phyloP scores from a whole-genome alignment of 2,888 invertebrate species.

The Glomeris marginata region DNA sequence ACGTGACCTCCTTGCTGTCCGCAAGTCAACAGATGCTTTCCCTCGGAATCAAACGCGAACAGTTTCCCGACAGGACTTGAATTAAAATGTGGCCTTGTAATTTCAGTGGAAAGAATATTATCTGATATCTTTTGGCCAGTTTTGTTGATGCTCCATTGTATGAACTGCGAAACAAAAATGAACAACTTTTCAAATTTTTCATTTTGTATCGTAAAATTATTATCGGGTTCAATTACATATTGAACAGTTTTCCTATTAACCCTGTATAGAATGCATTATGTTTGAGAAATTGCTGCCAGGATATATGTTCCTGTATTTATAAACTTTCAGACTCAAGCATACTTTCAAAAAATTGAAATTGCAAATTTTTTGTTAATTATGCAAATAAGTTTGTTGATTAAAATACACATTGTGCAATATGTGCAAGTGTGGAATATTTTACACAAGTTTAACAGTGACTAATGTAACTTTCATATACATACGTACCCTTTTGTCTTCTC shows the following conservation, averaged over 20 bases:
- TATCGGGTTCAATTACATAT: too few species aligned
- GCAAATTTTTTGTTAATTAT: too few species aligned
- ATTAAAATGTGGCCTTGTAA: constrained; percentile 23
- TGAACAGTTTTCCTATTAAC: too few species aligned
- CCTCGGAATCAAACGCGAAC: constrained; percentile 34
- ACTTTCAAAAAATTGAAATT: too few species aligned
- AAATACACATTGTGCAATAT: not conserved
- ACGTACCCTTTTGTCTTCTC: constrained; percentile 39
- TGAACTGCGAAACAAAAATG: constrained; percentile 28
- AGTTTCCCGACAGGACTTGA: constrained; percentile 30
- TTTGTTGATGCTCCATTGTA: constrained; percentile 32
- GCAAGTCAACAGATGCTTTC: constrained; percentile 33
- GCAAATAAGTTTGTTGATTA: too few species aligned
- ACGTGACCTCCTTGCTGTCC: constrained; percentile 30
- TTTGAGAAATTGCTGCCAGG: too few species aligned
- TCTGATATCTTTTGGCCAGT: constrained; percentile 30
- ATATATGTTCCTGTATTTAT: too few species aligned
- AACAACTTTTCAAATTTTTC: too few species aligned
- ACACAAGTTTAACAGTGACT: not conserved
- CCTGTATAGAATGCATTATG: too few species aligned
- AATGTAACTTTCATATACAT: not conserved
- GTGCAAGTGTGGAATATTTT: not conserved
- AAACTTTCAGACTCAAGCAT: too few species aligned
- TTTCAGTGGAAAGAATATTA: constrained; percentile 24
- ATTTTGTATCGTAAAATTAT: too few species aligned